A percentile compares a stretch with the other conserved stretches of the same genome.
Evolutionary conservation across 2,888 invertebrate genomes (phyloP).

Genomic region (Creontiades dilutus): DNA sequence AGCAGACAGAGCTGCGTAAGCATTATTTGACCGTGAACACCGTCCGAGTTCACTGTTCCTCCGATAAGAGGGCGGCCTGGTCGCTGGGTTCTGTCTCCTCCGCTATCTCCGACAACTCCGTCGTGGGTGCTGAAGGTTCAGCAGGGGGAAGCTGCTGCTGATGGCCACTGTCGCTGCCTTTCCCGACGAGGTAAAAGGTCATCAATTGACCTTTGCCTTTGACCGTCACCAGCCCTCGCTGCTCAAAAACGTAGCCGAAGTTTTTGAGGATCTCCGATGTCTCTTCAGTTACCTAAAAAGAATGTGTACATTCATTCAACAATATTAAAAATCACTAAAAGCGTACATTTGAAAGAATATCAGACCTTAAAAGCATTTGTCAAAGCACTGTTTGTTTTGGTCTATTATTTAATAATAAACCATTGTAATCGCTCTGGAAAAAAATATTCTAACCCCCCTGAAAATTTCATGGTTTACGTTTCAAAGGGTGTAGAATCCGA

Average conservation of each 20-base stretch:
- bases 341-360: too few species aligned
- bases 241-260: slow-evolving; percentile 95
- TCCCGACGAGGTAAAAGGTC: slow-evolving; percentile 91
- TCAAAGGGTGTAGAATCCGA: too few species aligned
- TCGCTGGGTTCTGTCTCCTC: slow-evolving; percentile 71
- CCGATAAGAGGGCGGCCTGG: slow-evolving; percentile 67
- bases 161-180: slow-evolving; percentile 74
- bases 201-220: slow-evolving; percentile 98
- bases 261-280: slow-evolving; percentile 92
- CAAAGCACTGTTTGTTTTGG: too few species aligned
- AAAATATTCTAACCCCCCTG: too few species aligned
- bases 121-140: slow-evolving; percentile 49
- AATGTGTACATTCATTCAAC: background rate
- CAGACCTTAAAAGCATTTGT: too few species aligned
- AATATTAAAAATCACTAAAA: too few species aligned
- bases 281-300: slow-evolving; percentile 92
- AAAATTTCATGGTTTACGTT: too few species aligned
- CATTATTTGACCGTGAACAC: background rate
- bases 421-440: too few species aligned
- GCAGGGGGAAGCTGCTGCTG: slow-evolving; percentile 41
- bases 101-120: slow-evolving; percentile 69
- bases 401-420: too few species aligned
- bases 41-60: slow-evolving; percentile 52
- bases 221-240: slow-evolving; percentile 95
- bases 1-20: background rate